Percentiles rank a stretch among this genome's conserved stretches.
phyloP scores from a whole-genome alignment of 2,113 vertebrate genomes.

The Cyanoramphus novaezelandiae region DNA sequence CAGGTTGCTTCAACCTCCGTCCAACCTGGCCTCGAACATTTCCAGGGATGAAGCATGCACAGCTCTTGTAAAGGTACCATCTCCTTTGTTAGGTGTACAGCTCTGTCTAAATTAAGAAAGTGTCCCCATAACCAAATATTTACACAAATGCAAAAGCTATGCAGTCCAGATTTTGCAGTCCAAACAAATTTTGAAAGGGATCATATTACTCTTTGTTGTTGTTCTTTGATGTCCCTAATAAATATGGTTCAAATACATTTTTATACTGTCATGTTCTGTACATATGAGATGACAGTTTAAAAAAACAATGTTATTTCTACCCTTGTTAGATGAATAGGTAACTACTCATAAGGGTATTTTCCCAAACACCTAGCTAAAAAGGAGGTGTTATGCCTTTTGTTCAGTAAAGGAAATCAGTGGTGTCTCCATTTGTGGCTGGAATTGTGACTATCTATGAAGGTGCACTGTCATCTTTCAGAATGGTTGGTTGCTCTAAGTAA shows the following conservation, averaged over 20 bases:
- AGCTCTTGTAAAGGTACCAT: not conserved
- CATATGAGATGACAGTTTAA: not conserved
- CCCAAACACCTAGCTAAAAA: not conserved
- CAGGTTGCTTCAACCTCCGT: not conserved
- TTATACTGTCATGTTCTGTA: not conserved
- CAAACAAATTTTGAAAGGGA: not conserved
- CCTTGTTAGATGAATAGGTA: not conserved
- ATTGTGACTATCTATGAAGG: not conserved
- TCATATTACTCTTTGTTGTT: accelerated
- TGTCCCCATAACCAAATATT: not conserved
- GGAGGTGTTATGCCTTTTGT: not conserved
- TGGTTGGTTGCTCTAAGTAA: not conserved
- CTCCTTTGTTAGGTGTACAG: not conserved
- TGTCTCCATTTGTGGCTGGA: not conserved
- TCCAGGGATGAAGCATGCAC: not conserved
- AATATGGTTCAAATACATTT: not conserved
- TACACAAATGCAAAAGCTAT: not conserved
- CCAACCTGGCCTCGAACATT: not conserved
- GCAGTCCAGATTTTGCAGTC: not conserved
- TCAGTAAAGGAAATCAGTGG: not conserved
- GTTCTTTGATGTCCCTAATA: not conserved
- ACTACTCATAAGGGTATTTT: not conserved
- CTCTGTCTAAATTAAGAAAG: not conserved
- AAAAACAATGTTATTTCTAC: not conserved
- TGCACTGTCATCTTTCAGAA: not conserved